These are phyloP conservation scores for Drosophila watanabei DNA, from an alignment of 1,140 invertebrate species.

Conservation along the genomic window DNA sequence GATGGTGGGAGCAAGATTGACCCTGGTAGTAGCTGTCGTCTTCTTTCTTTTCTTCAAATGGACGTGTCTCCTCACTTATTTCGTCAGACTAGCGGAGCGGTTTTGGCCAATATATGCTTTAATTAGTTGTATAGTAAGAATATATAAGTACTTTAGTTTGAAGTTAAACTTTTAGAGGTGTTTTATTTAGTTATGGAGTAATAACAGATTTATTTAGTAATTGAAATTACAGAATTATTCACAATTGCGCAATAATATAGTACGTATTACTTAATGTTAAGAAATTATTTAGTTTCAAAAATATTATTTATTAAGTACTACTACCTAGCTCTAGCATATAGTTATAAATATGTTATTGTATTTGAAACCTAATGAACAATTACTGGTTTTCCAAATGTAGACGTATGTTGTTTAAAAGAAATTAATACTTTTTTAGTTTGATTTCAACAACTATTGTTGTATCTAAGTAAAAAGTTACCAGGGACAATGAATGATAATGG, in stretches of 20 bases:
- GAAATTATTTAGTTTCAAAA: no score
- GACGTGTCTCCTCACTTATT: not conserved
- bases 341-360: not conserved
- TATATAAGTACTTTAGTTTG: not conserved
- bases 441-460: not conserved
- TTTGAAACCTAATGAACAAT: not conserved
- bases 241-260: no score
- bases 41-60: slow-evolving; percentile 28
- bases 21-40: slow-evolving; percentile 12
- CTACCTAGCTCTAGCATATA: not conserved
- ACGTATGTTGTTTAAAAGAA: no score
- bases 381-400: not conserved
- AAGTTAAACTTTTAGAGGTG: not conserved
- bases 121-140: not conserved
- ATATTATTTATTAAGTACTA: no score
- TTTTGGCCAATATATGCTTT: not conserved
- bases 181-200: no score
- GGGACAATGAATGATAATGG: not conserved
- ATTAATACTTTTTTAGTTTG: not conserved
- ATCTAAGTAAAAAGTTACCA: slow-evolving; percentile 1
- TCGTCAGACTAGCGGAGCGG: not conserved
- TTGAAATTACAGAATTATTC: no score
- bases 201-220: no score
- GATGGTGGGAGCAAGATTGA: slow-evolving; percentile 39
- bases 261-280: no score